phyloP scores from a whole-genome alignment of 1,140 invertebrate genomes.

The Drosophila pseudoananassae region DNA sequence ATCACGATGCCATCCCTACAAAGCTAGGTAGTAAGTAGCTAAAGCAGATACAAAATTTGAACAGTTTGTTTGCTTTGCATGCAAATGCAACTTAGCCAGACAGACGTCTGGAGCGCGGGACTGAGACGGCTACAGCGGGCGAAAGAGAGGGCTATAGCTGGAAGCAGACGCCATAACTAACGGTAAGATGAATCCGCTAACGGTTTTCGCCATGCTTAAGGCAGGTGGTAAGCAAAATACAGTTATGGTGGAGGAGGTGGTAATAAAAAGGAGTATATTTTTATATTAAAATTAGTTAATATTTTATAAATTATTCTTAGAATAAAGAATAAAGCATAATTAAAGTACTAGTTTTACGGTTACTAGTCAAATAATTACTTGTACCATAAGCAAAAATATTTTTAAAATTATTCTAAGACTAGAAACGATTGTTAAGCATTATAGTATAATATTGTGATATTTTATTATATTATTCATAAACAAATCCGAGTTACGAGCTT shows the following conservation, averaged over 20 bases:
- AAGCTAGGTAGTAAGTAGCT: slow-evolving; percentile 8
- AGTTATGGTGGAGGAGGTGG: neutral
- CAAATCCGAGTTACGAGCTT: no score
- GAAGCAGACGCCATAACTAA: slow-evolving; percentile 59
- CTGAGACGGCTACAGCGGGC: neutral
- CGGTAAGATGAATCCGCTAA: slow-evolving; percentile 62
- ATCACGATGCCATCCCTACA: slow-evolving; percentile 16
- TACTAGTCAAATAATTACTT: no score
- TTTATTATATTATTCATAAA: no score
- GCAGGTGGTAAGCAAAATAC: neutral
- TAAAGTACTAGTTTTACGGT: no score
- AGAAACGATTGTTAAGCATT: no score
- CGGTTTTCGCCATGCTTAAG: neutral
- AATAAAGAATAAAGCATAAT: no score
- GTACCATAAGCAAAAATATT: no score
- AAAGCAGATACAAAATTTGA: slow-evolving; percentile 38
- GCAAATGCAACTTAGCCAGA: slow-evolving; percentile 52
- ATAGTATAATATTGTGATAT: no score
- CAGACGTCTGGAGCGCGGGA: neutral
- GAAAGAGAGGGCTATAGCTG: slow-evolving; percentile 7
- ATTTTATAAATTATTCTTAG: no score
- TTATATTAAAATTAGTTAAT: no score
- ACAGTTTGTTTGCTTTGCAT: slow-evolving; percentile 56
- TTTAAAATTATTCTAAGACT: no score
- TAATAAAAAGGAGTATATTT: no score